phyloP scores from a whole-genome alignment of 2,113 vertebrate species.

The Mystacornis crossleyi region DNA sequence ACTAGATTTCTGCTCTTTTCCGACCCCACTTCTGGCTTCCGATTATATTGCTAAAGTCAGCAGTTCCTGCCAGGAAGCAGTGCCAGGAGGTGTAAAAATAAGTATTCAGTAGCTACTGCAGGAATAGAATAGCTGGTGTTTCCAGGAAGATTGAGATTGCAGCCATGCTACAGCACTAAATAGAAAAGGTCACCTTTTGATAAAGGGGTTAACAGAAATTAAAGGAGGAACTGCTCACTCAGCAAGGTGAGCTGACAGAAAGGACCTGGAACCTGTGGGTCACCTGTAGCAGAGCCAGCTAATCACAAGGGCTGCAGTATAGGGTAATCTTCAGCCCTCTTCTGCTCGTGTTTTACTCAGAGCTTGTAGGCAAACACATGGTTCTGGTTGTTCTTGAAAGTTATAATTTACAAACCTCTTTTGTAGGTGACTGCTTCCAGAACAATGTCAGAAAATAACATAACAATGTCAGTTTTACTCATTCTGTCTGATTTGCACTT shows the following conservation, averaged over 20 bases:
- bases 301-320: not conserved
- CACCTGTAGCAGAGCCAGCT: not conserved
- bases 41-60: not conserved
- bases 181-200: not conserved
- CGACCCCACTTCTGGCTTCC: not conserved
- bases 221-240: not conserved
- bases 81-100: not conserved
- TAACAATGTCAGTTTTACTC: accelerated
- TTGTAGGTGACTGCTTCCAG: not conserved
- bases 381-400: not conserved
- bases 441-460: not conserved
- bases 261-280: accelerated
- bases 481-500: not conserved
- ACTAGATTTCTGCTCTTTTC: not conserved
- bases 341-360: not conserved
- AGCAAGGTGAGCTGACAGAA: not conserved
- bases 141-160: not conserved
- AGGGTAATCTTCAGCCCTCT: not conserved
- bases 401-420: not conserved
- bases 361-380: not conserved
- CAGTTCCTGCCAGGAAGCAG: not conserved
- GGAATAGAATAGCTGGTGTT: not conserved
- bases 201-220: not conserved
- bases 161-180: not conserved
- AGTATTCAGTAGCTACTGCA: not conserved